Conservation (phyloP, 2,888 invertebrate species). For the Fragum sueziense region DNA sequence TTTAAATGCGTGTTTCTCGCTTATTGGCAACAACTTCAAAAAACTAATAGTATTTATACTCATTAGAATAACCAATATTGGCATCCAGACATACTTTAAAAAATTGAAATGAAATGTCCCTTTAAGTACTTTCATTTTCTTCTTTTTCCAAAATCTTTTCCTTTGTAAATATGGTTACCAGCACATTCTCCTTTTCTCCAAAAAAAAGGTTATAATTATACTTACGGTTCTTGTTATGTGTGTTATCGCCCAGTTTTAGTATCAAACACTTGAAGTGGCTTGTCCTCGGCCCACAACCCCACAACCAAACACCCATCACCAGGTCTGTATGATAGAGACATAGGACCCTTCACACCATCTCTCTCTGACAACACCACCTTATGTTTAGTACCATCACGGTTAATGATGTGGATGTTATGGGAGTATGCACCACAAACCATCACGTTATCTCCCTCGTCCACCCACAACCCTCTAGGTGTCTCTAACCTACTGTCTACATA, state of each 20-base stretch:
- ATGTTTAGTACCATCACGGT: background rate
- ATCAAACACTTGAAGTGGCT: background rate
- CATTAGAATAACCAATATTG: too few relatives aligned
- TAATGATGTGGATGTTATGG: background rate
- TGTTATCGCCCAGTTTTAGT: background rate
- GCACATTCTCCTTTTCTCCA: too few relatives aligned
- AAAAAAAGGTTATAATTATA: too few relatives aligned
- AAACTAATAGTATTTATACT: too few relatives aligned
- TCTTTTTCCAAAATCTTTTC: too few relatives aligned
- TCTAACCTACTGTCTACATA: background rate
- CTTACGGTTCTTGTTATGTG: too few relatives aligned
- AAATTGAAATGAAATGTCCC: too few relatives aligned
- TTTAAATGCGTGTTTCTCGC: too few relatives aligned
- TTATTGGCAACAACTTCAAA: too few relatives aligned
- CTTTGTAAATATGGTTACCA: too few relatives aligned
- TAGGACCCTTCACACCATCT: background rate
- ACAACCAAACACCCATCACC: background rate
- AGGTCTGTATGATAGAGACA: conserved; percentile 6
- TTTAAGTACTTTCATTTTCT: too few relatives aligned
- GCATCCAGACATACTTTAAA: too few relatives aligned
- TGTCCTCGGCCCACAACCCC: background rate
- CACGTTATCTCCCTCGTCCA: background rate
- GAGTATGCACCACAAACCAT: background rate
- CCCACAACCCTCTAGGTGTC: background rate
- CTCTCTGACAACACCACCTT: background rate